Evolutionary conservation across 2,797 vertebrate genomes (phyloP), one percentile per base, ranked within the genome.

Genomic region (Apogon talboti): DNA sequence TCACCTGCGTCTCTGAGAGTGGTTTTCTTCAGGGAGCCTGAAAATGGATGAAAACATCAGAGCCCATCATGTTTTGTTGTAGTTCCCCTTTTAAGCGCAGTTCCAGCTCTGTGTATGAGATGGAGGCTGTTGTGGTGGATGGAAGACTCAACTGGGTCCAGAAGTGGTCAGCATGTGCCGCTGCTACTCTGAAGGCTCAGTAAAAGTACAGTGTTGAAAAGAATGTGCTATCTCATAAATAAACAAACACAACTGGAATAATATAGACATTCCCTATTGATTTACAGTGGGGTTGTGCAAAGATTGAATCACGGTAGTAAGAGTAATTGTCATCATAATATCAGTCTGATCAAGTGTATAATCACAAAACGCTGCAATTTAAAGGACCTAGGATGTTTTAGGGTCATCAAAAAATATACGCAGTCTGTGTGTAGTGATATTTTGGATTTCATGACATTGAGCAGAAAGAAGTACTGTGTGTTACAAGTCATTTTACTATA

Each of bases 31-130:
- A 43, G 71, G 64, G 63, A 73, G 49, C 62, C 50, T 42, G 60
- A 75, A 82, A 86, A 83, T 81, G 65, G 78, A 78, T 78, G 70
- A 77, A 89, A 79, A 81, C 63, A 82, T 71, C 57, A 68, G 68
- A 85, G 61, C 53, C 67, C 60, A 71, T 88, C 74, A 72, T 81
- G 68, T 78, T 86, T 72, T 63, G 68, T 75, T 66, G 68, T 10
- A 51, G 67, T 59, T 3, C 19, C 10, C 37, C 42, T 73, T 83
- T 74, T 71, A 60, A 76, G 57, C 52, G 71, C 44, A 53, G 55
- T 81, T 54, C 37, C 48, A 12, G 45, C 62, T 78, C 55, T 74
- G 11, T 48, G 42, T 71, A 68, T 77, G 59, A 43, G 55, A 62
- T 30, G 0, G 52, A 66, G 53, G 50, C 71, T 68, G 53, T 19